Conservation (phyloP, 2,113 vertebrate genomes). For the Struthidea cinerea region DNA sequence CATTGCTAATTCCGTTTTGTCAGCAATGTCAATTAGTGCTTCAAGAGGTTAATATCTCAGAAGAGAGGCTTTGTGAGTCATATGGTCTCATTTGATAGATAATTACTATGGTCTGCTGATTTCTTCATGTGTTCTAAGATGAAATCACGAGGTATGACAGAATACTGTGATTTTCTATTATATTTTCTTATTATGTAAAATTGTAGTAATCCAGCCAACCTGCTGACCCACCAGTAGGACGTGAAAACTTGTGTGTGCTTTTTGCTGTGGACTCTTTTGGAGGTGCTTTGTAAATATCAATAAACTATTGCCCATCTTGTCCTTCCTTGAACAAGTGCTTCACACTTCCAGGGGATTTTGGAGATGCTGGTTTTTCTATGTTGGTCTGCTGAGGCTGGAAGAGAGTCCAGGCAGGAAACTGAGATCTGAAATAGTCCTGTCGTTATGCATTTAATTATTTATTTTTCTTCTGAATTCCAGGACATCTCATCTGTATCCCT, state of each 20-base stretch:
- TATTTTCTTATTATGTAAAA: background rate
- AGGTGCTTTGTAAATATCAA: background rate
- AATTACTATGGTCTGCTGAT: slow-evolving; percentile 57
- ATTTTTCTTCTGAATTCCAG: background rate
- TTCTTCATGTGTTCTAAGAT: slow-evolving; percentile 49
- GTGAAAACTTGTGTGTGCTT: background rate
- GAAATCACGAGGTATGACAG: slow-evolving; percentile 23
- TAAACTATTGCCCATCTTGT: background rate
- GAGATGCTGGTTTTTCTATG: background rate
- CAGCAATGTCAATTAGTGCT: slow-evolving; percentile 20
- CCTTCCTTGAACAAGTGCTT: background rate
- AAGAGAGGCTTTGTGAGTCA: slow-evolving; percentile 47
- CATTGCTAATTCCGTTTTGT: background rate
- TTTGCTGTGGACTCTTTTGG: background rate
- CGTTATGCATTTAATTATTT: background rate
- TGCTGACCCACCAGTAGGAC: background rate
- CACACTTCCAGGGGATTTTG: background rate
- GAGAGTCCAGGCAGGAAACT: background rate
- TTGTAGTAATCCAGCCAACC: background rate
- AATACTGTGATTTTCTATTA: background rate
- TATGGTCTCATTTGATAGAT: slow-evolving; percentile 54
- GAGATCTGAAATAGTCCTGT: background rate
- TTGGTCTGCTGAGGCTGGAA: background rate
- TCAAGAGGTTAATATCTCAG: slow-evolving; percentile 38
- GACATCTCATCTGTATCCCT: background rate